Conservation (phyloP, 2,888 invertebrate species). For the Heliconius erato region DNA sequence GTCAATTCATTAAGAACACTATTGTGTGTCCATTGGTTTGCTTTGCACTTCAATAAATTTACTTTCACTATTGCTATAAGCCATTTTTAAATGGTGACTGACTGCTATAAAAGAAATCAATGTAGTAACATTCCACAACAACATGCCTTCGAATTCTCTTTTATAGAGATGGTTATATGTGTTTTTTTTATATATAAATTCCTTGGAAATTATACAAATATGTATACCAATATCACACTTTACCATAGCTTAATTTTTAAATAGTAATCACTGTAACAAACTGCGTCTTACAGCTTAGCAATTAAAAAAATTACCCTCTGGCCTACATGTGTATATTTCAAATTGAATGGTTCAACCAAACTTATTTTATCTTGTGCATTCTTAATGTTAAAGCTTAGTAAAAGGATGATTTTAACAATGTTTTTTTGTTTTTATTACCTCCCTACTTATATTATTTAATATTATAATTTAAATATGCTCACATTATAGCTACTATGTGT, state of each 20-base stretch:
- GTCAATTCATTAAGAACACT: neutral
- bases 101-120: slow-evolving; percentile 2
- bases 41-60: slow-evolving; percentile 5
- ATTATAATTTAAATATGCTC: neutral
- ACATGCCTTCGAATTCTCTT: neutral
- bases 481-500: too few relatives aligned
- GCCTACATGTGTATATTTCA: slow-evolving; percentile 62
- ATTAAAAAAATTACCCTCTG: slow-evolving; percentile 11
- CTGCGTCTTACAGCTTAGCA: slow-evolving; percentile 11
- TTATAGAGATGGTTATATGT: neutral
- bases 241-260: slow-evolving; percentile 14
- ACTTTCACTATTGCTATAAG: neutral
- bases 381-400: slow-evolving; percentile 81
- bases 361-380: slow-evolving; percentile 74
- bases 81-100: neutral
- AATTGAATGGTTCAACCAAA: slow-evolving; percentile 75
- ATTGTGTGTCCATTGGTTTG: neutral
- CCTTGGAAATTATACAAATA: slow-evolving; percentile 8
- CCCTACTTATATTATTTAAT: neutral
- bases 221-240: neutral
- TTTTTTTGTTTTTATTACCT: slow-evolving; percentile 30
- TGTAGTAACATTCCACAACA: slow-evolving; percentile 44
- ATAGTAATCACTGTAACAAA: slow-evolving; percentile 32
- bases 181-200: slow-evolving; percentile 3
- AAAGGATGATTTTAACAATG: slow-evolving; percentile 71